Conservation (phyloP, 2,888 invertebrate species). For the Thecophora atra region DNA sequence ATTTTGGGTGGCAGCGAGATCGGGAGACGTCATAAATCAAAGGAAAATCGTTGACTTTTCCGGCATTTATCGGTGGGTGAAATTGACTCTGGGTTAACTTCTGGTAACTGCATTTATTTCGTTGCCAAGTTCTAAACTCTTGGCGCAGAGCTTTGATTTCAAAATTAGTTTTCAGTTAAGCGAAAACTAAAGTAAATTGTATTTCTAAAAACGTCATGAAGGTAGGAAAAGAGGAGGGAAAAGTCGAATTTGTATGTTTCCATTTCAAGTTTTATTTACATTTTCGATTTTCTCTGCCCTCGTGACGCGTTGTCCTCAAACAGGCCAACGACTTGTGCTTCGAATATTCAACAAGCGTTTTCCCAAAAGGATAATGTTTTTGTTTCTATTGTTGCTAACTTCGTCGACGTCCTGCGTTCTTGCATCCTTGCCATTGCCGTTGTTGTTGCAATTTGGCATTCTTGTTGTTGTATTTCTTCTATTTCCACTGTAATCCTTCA, state of each 20-base stretch:
- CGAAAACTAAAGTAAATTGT: too few species aligned
- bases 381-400: neutral
- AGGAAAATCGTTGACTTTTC: neutral
- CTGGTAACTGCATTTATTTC: too few species aligned
- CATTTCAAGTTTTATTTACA: slow-evolving; percentile 28
- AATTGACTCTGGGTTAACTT: too few species aligned
- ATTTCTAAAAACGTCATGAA: too few species aligned
- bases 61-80: too few species aligned
- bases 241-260: neutral
- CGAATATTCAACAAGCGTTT: slow-evolving; percentile 35
- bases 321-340: neutral
- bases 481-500: slow-evolving; percentile 18
- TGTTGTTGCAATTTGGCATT: slow-evolving; percentile 29
- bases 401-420: neutral
- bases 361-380: neutral
- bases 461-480: slow-evolving; percentile 32
- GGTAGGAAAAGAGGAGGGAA: neutral
- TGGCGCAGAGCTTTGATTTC: neutral
- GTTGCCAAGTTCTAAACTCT: neutral
- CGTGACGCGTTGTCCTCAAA: neutral
- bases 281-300: slow-evolving; percentile 22
- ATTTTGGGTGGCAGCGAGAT: slow-evolving; percentile 16
- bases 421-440: neutral
- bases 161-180: too few species aligned
- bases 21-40: neutral